These are phyloP conservation scores for Mormoops blainvillei DNA, from an alignment of 2,113 vertebrate genomes.

Conservation along the genomic window DNA sequence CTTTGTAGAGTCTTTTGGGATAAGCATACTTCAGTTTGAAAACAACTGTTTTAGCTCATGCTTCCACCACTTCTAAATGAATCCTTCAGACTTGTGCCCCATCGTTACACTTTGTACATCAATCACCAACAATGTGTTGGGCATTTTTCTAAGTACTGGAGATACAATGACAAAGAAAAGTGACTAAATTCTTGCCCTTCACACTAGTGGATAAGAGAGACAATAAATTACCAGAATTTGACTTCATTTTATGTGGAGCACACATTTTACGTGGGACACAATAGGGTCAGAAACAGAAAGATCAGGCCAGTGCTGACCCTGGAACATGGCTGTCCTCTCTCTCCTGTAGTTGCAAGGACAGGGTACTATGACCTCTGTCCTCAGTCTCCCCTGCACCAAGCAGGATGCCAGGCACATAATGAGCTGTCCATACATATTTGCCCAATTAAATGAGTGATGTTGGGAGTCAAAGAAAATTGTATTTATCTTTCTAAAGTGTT, in stretches of 20 bases:
- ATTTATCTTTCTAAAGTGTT: neutral
- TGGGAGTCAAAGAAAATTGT: neutral
- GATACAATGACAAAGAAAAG: neutral
- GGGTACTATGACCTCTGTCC: neutral
- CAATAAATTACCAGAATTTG: neutral
- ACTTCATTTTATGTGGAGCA: neutral
- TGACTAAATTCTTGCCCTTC: neutral
- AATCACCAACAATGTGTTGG: neutral
- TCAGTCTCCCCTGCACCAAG: neutral
- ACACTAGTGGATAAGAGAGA: neutral
- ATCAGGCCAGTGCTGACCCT: neutral
- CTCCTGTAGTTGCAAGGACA: neutral
- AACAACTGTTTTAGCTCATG: neutral
- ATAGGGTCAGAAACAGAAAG: neutral
- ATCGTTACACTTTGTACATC: neutral
- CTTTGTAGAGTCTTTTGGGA: neutral
- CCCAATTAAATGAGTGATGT: neutral
- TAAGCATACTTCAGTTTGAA: neutral
- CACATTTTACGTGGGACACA: neutral
- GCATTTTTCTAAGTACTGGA: neutral
- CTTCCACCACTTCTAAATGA: neutral
- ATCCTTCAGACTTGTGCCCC: neutral
- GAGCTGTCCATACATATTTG: neutral
- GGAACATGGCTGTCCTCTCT: neutral
- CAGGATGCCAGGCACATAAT: neutral